Evolutionary conservation across 1,140 invertebrate genomes (phyloP).

Genomic region (Drosophila suzukii): DNA sequence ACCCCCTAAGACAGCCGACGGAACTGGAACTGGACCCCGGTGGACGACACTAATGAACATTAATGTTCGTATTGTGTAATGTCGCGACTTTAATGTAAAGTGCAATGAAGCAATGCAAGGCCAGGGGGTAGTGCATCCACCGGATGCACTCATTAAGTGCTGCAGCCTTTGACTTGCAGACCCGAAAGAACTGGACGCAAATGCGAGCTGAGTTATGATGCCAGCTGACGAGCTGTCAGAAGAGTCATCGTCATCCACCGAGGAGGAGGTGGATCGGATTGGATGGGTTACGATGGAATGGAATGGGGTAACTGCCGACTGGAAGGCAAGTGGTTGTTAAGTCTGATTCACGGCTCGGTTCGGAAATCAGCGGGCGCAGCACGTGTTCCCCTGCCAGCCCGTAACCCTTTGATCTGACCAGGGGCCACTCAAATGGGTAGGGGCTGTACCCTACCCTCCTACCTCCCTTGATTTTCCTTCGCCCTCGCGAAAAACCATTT

Average conservation of each 20-base stretch:
- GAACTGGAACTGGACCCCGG: conserved; percentile 2
- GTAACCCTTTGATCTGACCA: conserved; percentile 20
- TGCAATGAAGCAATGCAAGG: conserved; percentile 80
- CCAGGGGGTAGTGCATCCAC: conserved; percentile 38
- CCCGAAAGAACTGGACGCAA: conserved; percentile 35
- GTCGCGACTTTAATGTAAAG: conserved; percentile 81
- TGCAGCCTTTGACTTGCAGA: conserved; percentile 64
- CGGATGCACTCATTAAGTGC: conserved; percentile 78
- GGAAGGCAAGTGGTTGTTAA: conserved; percentile 54
- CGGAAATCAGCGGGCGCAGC: conserved; percentile 54
- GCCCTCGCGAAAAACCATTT: conserved; percentile 56
- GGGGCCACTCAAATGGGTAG: conserved; percentile 17
- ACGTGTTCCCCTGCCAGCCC: conserved; percentile 49
- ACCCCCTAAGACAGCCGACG: conserved; percentile 50
- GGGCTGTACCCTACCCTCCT: background rate
- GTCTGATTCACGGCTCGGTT: conserved; percentile 60
- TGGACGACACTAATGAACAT: conserved; percentile 62
- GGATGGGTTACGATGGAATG: background rate
- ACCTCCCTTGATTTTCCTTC: conserved; percentile 1
- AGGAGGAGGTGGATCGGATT: conserved; percentile 6
- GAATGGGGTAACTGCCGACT: conserved; percentile 22
- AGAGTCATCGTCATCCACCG: conserved; percentile 27
- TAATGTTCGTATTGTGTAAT: conserved; percentile 77
- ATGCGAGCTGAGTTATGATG: conserved; percentile 69
- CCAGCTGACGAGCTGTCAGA: conserved; percentile 78